These are phyloP conservation scores for Leucoraja erinaceus DNA, from an alignment of 2,113 vertebrate genomes.

Conservation along the genomic window DNA sequence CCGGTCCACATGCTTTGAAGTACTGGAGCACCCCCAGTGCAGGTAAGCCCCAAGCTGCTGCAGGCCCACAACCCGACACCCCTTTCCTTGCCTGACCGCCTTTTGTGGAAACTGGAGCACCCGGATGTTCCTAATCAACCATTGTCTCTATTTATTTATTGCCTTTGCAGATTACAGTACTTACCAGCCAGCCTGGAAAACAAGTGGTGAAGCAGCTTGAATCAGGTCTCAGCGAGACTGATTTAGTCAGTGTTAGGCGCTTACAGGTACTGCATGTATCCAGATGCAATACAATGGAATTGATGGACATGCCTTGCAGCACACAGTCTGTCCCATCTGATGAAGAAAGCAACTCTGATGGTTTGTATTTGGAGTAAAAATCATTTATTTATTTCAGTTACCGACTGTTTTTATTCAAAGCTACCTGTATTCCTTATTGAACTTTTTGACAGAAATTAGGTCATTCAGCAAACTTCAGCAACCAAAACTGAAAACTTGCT, in stretches of 20 bases:
- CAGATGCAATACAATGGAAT: conserved; percentile 46
- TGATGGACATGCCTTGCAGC: conserved; percentile 44
- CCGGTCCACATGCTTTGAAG: too few relatives aligned
- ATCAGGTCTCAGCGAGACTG: conserved; percentile 60
- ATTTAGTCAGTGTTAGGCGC: conserved; percentile 63
- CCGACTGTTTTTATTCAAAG: not conserved
- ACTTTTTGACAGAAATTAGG: not conserved
- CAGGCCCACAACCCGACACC: too few relatives aligned
- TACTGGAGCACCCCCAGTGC: too few relatives aligned
- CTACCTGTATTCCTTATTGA: not conserved
- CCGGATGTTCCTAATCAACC: too few relatives aligned
- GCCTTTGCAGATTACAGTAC: conserved; percentile 69
- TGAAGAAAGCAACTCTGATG: conserved; percentile 45
- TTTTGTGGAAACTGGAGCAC: too few relatives aligned
- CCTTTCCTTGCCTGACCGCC: too few relatives aligned
- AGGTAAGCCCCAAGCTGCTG: too few relatives aligned
- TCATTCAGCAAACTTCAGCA: not conserved
- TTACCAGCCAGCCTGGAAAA: conserved; percentile 68
- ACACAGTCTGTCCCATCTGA: conserved; percentile 43
- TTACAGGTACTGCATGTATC: conserved; percentile 71
- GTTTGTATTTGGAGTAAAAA: conserved; percentile 41
- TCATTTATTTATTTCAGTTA: not conserved
- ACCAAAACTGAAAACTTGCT: not conserved
- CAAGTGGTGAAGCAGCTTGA: conserved; percentile 66
- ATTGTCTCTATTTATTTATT: conserved; percentile 10